Conservation (phyloP, 2,888 invertebrate species). For the Fragum whitleyi region DNA sequence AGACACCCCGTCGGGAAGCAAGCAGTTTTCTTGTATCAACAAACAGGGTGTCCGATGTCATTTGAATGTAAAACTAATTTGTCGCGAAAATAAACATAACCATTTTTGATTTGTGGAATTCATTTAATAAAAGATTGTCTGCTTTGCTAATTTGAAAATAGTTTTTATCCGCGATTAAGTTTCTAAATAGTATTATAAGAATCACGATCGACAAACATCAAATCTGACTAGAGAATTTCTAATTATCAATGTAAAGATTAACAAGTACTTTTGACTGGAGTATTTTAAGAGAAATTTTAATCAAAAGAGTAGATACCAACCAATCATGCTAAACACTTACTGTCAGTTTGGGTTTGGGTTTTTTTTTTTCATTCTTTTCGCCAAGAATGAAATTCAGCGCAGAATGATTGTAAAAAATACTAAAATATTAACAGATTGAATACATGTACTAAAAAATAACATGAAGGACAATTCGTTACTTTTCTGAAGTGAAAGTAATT, state of each 20-base stretch:
- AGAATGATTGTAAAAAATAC: too few species aligned
- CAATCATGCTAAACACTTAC: too few species aligned
- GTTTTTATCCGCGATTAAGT: constrained; percentile 18
- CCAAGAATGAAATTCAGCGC: too few species aligned
- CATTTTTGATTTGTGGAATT: constrained; percentile 8
- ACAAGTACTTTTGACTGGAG: neutral
- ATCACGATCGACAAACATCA: constrained; percentile 31
- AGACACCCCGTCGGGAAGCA: constrained; percentile 2
- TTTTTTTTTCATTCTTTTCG: too few species aligned
- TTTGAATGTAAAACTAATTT: constrained; percentile 44
- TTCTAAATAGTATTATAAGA: constrained; percentile 18
- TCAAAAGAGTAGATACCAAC: too few species aligned
- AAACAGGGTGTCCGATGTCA: constrained; percentile 51
- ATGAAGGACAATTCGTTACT: too few species aligned
- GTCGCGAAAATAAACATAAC: constrained; percentile 17
- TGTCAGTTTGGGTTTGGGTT: too few species aligned
- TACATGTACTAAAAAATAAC: too few species aligned
- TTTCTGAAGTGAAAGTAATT: too few species aligned
- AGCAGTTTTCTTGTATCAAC: constrained; percentile 34
- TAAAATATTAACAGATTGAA: too few species aligned
- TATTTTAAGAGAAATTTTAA: too few species aligned
- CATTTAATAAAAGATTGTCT: constrained; percentile 11
- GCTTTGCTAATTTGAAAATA: constrained; percentile 25
- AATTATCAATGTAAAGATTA: neutral
- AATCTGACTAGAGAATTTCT: constrained; percentile 17